These are phyloP conservation scores for Hylaeus anthracinus DNA, from an alignment of 1,140 invertebrate species.

Conservation along the genomic window DNA sequence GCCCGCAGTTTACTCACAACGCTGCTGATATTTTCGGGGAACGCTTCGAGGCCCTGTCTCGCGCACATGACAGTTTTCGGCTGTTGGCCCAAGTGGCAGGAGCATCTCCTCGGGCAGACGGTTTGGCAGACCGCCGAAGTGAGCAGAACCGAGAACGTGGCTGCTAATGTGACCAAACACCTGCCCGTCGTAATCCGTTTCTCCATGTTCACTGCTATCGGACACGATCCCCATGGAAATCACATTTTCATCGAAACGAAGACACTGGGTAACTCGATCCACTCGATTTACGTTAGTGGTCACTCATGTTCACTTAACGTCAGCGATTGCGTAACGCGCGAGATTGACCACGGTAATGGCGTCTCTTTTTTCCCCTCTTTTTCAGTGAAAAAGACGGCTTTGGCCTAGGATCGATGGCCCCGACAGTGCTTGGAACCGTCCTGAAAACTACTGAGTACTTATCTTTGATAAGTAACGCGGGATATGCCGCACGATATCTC, in stretches of 20 bases:
- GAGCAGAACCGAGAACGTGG: constrained; percentile 29
- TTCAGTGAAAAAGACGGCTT: neutral
- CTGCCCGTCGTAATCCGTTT: constrained; percentile 10
- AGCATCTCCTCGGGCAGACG: constrained; percentile 63
- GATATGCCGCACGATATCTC: constrained; percentile 59
- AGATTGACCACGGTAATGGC: neutral
- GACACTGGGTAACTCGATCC: neutral
- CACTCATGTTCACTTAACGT: too few species aligned
- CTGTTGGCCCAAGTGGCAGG: constrained; percentile 56
- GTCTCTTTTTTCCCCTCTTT: neutral
- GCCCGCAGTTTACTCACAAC: constrained; percentile 46
- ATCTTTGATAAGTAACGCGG: constrained; percentile 67
- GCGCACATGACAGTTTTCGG: constrained; percentile 64
- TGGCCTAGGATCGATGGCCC: constrained; percentile 24
- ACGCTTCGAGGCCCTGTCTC: constrained; percentile 52
- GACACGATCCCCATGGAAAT: constrained; percentile 21
- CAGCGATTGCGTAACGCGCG: too few species aligned
- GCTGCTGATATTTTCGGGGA: constrained; percentile 67
- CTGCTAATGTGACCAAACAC: neutral
- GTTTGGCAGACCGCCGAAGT: constrained; percentile 18
- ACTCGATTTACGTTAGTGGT: too few species aligned
- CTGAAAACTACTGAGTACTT: constrained; percentile 64
- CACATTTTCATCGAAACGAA: constrained; percentile 26
- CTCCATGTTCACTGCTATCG: constrained; percentile 33
- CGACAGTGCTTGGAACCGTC: constrained; percentile 33